These are phyloP conservation scores for Ormyrus nitidulus DNA, from an alignment of 2,888 invertebrate genomes.

Conservation along the genomic window DNA sequence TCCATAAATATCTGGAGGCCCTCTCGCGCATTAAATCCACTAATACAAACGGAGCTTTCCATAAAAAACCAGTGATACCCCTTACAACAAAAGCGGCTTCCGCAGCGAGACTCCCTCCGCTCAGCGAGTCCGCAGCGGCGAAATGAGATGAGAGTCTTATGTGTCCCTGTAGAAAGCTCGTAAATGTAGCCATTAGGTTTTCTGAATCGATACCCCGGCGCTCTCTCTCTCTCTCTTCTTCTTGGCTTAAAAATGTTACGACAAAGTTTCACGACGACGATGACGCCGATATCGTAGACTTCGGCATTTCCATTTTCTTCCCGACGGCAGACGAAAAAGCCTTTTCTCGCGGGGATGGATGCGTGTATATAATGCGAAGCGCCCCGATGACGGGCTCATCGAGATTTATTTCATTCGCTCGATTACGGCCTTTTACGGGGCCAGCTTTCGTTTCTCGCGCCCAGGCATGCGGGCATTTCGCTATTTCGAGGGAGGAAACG, in stretches of 20 bases:
- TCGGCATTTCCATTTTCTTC: slow-evolving; percentile 23
- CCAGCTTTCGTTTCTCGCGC: neutral
- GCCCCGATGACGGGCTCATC: slow-evolving; percentile 23
- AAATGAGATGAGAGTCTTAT: slow-evolving; percentile 56
- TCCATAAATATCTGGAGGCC: neutral
- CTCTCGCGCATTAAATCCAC: slow-evolving; percentile 2
- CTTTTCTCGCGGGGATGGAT: neutral
- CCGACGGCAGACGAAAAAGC: too few relatives aligned
- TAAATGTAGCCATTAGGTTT: slow-evolving; percentile 57
- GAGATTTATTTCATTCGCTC: slow-evolving; percentile 30
- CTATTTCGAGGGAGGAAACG: too few relatives aligned
- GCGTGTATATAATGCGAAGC: neutral
- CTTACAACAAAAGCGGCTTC: neutral
- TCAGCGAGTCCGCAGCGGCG: neutral
- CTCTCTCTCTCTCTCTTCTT: too few relatives aligned
- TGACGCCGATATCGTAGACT: slow-evolving; percentile 32
- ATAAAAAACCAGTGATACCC: neutral
- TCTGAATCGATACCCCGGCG: slow-evolving; percentile 54
- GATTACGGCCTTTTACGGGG: slow-evolving; percentile 12
- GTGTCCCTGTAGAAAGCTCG: slow-evolving; percentile 55
- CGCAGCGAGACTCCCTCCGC: neutral
- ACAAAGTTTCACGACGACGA: slow-evolving; percentile 52
- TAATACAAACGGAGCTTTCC: slow-evolving; percentile 8
- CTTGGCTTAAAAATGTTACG: slow-evolving; percentile 52
- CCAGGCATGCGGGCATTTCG: too few relatives aligned